Evolutionary conservation across 1,140 invertebrate species (phyloP).

Genomic region (Listronotus oregonensis): DNA sequence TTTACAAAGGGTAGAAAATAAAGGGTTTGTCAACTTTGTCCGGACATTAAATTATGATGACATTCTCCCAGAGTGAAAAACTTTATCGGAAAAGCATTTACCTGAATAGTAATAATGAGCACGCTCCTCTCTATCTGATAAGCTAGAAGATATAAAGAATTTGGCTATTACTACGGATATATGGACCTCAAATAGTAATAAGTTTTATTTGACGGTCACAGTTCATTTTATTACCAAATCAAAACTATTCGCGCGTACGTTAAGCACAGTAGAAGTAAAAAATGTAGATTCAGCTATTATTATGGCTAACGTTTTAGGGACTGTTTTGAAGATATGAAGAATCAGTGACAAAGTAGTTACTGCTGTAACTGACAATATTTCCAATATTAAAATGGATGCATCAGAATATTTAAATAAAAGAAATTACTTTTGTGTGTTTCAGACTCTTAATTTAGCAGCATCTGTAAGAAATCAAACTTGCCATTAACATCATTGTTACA

Average conservation of each 20-base stretch:
- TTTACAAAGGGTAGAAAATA: constrained; percentile 19
- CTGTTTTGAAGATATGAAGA: neutral
- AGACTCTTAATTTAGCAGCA: neutral
- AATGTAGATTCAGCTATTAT: neutral
- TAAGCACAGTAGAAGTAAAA: constrained; percentile 1
- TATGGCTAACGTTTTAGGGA: constrained; percentile 1
- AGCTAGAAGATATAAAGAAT: neutral
- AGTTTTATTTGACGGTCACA: constrained; percentile 8
- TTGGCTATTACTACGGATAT: constrained; percentile 18
- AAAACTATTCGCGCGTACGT: constrained; percentile 1
- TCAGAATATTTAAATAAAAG: constrained; percentile 46
- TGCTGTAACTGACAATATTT: constrained; percentile 2
- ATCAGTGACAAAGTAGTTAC: constrained; percentile 8
- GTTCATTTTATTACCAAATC: constrained; percentile 17
- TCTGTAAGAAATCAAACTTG: constrained; percentile 3
- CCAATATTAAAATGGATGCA: constrained; percentile 5
- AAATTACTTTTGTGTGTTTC: no score
- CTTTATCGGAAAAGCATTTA: constrained; percentile 4
- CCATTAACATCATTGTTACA: constrained; percentile 42
- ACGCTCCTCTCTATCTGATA: no score
- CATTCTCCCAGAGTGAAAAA: constrained; percentile 8
- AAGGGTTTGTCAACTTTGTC: constrained; percentile 15
- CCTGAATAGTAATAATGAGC: neutral
- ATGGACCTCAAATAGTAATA: constrained; percentile 21
- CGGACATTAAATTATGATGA: constrained; percentile 3